Evolutionary conservation across 2,888 invertebrate genomes (phyloP).

Genomic region (Lycocerus yunnanus): DNA sequence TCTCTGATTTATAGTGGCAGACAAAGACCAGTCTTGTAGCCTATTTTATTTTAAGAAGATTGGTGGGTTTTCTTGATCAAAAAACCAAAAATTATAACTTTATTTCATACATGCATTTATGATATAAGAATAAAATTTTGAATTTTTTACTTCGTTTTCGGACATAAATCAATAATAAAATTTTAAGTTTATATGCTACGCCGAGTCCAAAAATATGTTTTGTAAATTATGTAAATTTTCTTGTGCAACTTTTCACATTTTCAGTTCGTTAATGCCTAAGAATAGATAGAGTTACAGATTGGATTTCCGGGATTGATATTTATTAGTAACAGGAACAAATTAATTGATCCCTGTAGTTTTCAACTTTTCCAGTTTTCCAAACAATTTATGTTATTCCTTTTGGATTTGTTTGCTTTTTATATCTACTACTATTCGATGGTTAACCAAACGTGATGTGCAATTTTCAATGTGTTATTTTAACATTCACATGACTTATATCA

Average conservation of each 20-base stretch:
- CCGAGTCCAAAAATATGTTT: not conserved
- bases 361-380: conserved; percentile 21
- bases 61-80: conserved; percentile 13
- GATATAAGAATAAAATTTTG: not conserved
- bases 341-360: conserved; percentile 24
- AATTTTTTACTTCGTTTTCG: not conserved
- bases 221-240: not conserved
- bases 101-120: conserved; percentile 3
- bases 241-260: not conserved
- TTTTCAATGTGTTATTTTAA: not conserved
- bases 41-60: conserved; percentile 19
- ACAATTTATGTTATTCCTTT: conserved; percentile 19
- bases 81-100: conserved; percentile 6
- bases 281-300: conserved; percentile 15
- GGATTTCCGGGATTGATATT: conserved; percentile 24
- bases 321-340: conserved; percentile 21
- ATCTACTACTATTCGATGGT: not conserved
- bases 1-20: conserved; percentile 43
- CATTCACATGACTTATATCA: not conserved
- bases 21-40: conserved; percentile 21
- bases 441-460: not conserved
- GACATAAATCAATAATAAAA: not conserved
- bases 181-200: conserved; percentile 1
- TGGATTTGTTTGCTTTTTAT: conserved; percentile 4
- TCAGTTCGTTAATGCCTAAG: conserved; percentile 2